These are phyloP conservation scores for Borostomias antarcticus DNA, from an alignment of 2,797 vertebrate genomes.

Conservation along the genomic window DNA sequence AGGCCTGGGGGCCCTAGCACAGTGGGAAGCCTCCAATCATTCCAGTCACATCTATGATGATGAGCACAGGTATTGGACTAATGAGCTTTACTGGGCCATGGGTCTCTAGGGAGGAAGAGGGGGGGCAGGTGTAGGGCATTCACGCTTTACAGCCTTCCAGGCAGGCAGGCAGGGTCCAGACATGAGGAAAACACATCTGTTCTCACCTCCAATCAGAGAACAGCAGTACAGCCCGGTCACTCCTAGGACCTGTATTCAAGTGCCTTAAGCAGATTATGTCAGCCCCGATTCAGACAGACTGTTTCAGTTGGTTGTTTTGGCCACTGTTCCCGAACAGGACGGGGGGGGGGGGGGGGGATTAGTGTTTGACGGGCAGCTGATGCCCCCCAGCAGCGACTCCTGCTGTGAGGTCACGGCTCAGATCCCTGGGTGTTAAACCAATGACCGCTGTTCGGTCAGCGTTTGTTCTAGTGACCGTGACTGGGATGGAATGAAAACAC, in stretches of 20 bases:
- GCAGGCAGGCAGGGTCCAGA: slow-evolving; percentile 58
- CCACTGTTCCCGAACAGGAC: slow-evolving; percentile 72
- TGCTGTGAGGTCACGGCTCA: slow-evolving; percentile 66
- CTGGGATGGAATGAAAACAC: too few species aligned
- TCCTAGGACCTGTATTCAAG: slow-evolving; percentile 71
- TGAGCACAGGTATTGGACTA: slow-evolving; percentile 79
- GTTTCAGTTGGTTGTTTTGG: slow-evolving; percentile 67
- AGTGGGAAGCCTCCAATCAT: slow-evolving; percentile 64
- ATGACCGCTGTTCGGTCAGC: slow-evolving; percentile 71
- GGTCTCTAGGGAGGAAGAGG: slow-evolving; percentile 54
- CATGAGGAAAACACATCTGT: slow-evolving; percentile 69
- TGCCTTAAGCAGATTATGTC: slow-evolving; percentile 82
- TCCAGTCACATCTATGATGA: slow-evolving; percentile 78
- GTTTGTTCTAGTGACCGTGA: too few species aligned
- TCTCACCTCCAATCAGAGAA: too few species aligned
- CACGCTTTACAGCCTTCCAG: slow-evolving; percentile 48
- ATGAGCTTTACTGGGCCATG: slow-evolving; percentile 79
- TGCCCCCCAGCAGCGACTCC: slow-evolving; percentile 60
- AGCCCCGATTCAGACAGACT: slow-evolving; percentile 73
- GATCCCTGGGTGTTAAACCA: slow-evolving; percentile 73
- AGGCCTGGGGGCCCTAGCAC: slow-evolving; percentile 62
- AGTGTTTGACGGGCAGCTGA: slow-evolving; percentile 64
- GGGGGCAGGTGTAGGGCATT: slow-evolving; percentile 60
- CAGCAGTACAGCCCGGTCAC: slow-evolving; percentile 72
- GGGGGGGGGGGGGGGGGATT: too few species aligned